Conservation (phyloP, 2,113 vertebrate genomes). For the Hippocampus guttulatus region DNA sequence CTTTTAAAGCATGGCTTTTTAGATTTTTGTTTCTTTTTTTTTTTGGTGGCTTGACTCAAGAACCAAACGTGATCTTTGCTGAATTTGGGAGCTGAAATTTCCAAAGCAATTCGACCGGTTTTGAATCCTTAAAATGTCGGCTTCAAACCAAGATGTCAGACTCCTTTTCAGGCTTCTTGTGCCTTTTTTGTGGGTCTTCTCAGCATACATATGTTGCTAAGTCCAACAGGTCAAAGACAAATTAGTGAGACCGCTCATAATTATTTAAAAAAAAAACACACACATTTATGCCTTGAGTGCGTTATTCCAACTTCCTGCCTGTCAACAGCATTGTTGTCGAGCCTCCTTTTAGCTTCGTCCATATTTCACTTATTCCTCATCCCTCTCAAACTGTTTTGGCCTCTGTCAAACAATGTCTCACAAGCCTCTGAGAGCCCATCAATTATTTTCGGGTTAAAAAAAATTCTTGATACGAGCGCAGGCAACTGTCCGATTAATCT, state of each 20-base stretch:
- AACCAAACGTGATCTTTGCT: background rate
- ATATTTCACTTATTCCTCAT: conserved; percentile 55
- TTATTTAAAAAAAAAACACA: too few species aligned
- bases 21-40: background rate
- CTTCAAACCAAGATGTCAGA: background rate
- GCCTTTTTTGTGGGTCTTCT: background rate
- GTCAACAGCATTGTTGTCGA: background rate
- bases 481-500: conserved; percentile 57
- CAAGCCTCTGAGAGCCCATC: conserved; percentile 50
- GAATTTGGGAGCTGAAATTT: background rate
- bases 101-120: background rate
- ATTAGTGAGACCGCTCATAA: too few species aligned
- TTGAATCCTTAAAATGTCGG: background rate
- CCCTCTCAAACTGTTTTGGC: conserved; percentile 23
- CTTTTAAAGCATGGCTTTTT: too few species aligned
- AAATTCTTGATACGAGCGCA: conserved; percentile 19
- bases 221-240: too few species aligned
- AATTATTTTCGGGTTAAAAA: conserved; percentile 56
- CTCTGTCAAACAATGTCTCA: conserved; percentile 48
- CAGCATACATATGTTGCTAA: background rate
- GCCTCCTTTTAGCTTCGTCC: conserved; percentile 25
- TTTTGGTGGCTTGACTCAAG: background rate
- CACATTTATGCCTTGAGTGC: too few species aligned
- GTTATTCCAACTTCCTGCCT: background rate
- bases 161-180: background rate